These are phyloP conservation scores for Euclidia mi DNA, from an alignment of 2,888 invertebrate species.

Conservation along the genomic window DNA sequence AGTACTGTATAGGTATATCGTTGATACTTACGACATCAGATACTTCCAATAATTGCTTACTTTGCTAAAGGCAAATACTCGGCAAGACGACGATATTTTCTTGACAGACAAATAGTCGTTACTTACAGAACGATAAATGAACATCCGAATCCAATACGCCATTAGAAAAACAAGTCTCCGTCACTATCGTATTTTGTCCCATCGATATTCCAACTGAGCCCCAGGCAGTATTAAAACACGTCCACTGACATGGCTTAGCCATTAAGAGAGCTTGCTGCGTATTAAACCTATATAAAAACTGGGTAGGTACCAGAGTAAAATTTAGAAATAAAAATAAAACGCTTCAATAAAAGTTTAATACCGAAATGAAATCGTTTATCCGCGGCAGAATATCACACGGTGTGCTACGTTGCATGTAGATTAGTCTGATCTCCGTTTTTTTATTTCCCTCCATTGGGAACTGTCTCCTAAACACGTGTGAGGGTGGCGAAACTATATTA, in stretches of 20 bases:
- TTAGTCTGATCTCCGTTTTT: conserved; percentile 54
- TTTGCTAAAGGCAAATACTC: too few relatives aligned
- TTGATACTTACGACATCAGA: too few relatives aligned
- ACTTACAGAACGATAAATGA: too few relatives aligned
- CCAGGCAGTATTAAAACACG: conserved; percentile 12
- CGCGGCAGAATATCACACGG: conserved; percentile 66
- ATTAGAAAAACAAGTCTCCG: too few relatives aligned
- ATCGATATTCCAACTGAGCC: neutral
- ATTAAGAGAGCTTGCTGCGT: conserved; percentile 9
- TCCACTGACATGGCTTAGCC: conserved; percentile 7
- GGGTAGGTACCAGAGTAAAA: conserved; percentile 36
- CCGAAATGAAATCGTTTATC: conserved; percentile 73
- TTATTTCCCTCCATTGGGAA: conserved; percentile 31
- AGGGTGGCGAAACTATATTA: conserved; percentile 46
- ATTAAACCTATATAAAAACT: conserved; percentile 18
- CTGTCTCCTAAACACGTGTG: conserved; percentile 39
- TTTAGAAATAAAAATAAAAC: conserved; percentile 54
- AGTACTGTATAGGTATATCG: too few relatives aligned
- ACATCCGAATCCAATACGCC: too few relatives aligned
- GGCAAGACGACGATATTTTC: too few relatives aligned
- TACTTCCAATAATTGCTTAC: too few relatives aligned
- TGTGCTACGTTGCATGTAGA: conserved; percentile 65
- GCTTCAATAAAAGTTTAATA: conserved; percentile 50
- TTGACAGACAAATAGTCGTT: too few relatives aligned
- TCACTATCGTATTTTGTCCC: too few relatives aligned